Base-by-base conservation (phyloP, 2,797 vertebrate species). In the Phataginus tricuspis region DNA sequence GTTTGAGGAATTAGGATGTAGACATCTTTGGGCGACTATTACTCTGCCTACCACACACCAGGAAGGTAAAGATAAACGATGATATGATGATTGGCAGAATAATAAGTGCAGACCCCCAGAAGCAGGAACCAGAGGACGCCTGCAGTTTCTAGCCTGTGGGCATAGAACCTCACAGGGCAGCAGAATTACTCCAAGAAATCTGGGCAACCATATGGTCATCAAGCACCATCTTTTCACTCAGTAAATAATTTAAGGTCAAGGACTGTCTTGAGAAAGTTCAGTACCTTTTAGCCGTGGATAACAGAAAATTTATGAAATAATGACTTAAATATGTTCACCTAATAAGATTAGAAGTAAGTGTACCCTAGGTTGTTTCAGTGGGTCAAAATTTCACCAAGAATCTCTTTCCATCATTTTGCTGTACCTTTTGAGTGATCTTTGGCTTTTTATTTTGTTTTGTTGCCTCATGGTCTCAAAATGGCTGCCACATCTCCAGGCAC, bases 191-290 rank as follows among this genome's bases (percentile, higher is more conserved):
- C 29, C 0, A 4, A 14, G 57, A 55, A 61, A 29, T 13, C 37
- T 3, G 2, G 31, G 21, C 66, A 42, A 13, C 61, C 27, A 0
- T 0, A 0, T 16, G n/a, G 31, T 51, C 27, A 6, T 55, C 34
- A 25, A 4, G 45, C 2, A 49, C 25, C 59, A 18, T 77, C 61
- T 51, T 21, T 21, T 63, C 39, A 42, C 39, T n/a, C 10, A 27
- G 21, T 29, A 51, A 80, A 42, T 39, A n/a, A 42, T 2, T 68
- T 37, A n/a, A 29, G 37, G 59, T 7, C 86, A 27, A 2, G 59
- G 77, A 5, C 84, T 87, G 4, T 79, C 72, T 21, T 14, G 25
- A 45, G 25, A 34, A 64, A 5, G 42, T 23, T 15, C 64, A 1
- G 23, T 10, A 31, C 63, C 85, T 64, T 27, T 27, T 42, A 66